These are phyloP conservation scores for Dermochelys coriacea DNA, from an alignment of 2,797 vertebrate species.

Conservation along the genomic window DNA sequence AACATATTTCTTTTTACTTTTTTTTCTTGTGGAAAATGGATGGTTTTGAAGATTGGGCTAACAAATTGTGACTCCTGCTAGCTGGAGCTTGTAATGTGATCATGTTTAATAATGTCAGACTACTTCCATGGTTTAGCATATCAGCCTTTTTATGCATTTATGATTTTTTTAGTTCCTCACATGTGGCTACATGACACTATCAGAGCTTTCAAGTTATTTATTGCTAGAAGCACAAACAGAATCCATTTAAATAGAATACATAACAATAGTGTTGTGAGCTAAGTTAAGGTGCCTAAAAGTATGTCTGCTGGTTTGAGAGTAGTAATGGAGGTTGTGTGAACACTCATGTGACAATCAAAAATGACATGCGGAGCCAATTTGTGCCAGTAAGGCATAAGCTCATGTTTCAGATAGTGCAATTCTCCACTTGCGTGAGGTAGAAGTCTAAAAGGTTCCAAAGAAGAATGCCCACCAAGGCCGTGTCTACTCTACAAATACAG, in stretches of 20 bases:
- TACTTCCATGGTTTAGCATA: neutral
- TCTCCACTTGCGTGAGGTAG: neutral
- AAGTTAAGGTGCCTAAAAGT: neutral
- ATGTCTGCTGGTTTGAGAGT: neutral
- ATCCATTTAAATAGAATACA: neutral
- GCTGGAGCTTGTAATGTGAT: neutral
- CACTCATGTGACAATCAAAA: neutral
- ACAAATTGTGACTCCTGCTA: neutral
- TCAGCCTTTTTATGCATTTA: neutral
- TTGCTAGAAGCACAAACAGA: neutral
- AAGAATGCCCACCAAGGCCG: neutral
- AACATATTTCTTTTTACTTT: accelerated
- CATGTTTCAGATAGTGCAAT: neutral
- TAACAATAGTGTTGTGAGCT: neutral
- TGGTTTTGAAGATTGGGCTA: neutral
- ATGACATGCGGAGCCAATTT: neutral
- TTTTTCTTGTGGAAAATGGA: neutral
- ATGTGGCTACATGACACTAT: neutral
- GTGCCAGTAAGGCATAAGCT: neutral
- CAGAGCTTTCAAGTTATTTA: neutral
- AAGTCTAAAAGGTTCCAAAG: neutral
- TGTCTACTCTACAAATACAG: too few relatives aligned
- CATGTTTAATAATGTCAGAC: neutral
- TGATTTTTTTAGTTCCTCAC: neutral
- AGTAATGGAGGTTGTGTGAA: neutral